phyloP scores from a whole-genome alignment of 2,113 vertebrate species.

The Gobio gobio region DNA sequence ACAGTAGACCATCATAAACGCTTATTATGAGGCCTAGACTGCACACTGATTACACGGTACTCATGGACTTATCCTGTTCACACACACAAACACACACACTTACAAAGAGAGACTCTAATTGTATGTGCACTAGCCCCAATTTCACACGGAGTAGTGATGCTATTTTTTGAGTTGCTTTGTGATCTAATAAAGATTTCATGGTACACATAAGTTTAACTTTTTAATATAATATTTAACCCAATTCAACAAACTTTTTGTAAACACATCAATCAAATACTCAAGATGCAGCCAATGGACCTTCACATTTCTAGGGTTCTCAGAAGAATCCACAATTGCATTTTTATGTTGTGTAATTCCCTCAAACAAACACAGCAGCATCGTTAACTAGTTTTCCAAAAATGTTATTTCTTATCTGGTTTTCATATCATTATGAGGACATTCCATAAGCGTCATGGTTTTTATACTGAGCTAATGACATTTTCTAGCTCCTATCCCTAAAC shows the following conservation, averaged over 20 bases:
- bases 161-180: neutral
- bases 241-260: neutral
- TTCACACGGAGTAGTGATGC: neutral
- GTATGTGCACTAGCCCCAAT: neutral
- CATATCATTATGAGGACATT: too few species aligned
- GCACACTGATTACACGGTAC: slow-evolving; percentile 40
- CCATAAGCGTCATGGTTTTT: too few species aligned
- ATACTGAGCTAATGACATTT: too few species aligned
- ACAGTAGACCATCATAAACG: slow-evolving; percentile 16
- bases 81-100: neutral
- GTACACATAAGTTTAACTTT: too few species aligned
- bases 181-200: neutral
- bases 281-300: too few species aligned
- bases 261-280: neutral
- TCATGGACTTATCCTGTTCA: neutral
- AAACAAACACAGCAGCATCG: too few species aligned
- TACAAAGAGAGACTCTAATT: neutral
- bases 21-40: slow-evolving; percentile 31
- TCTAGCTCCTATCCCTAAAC: too few species aligned
- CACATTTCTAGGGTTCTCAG: too few species aligned
- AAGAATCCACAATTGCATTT: too few species aligned
- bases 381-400: too few species aligned
- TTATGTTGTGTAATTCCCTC: too few species aligned
- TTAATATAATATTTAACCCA: neutral
- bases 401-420: too few species aligned